phyloP scores from a whole-genome alignment of 2,113 vertebrate species.

The Phrynocephalus versicolor region DNA sequence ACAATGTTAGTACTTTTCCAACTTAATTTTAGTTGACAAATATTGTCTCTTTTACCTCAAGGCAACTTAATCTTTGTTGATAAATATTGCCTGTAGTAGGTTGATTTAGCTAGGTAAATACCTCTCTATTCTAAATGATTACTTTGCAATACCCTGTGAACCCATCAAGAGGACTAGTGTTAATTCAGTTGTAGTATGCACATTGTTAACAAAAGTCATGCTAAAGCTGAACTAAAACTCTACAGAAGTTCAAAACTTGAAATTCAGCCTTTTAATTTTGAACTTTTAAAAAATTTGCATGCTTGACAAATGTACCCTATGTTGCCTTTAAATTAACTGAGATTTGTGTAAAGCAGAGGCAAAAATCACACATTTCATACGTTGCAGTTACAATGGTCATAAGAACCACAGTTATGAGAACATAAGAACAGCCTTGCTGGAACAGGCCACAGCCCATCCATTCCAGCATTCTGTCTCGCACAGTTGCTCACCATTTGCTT shows the following conservation, averaged over 20 bases:
- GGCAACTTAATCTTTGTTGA: neutral
- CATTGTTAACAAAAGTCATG: neutral
- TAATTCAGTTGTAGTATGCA: neutral
- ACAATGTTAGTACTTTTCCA: neutral
- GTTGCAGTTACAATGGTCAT: no score
- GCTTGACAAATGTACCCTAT: neutral
- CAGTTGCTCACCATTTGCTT: no score
- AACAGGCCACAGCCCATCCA: no score
- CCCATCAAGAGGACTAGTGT: neutral
- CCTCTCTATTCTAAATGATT: neutral
- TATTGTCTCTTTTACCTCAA: no score
- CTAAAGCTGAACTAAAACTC: neutral
- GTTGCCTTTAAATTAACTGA: no score
- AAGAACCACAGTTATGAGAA: neutral
- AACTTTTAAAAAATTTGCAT: neutral
- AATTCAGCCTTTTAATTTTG: neutral
- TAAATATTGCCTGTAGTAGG: neutral
- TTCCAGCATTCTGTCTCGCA: no score
- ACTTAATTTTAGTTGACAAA: neutral
- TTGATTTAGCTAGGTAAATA: neutral
- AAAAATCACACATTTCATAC: no score
- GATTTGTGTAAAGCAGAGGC: no score
- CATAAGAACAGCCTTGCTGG: no score
- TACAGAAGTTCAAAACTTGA: neutral
- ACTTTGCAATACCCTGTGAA: neutral